Evolutionary conservation across 2,797 vertebrate genomes (phyloP), one percentile per base, ranked within the genome.

Genomic region (Huso huso): DNA sequence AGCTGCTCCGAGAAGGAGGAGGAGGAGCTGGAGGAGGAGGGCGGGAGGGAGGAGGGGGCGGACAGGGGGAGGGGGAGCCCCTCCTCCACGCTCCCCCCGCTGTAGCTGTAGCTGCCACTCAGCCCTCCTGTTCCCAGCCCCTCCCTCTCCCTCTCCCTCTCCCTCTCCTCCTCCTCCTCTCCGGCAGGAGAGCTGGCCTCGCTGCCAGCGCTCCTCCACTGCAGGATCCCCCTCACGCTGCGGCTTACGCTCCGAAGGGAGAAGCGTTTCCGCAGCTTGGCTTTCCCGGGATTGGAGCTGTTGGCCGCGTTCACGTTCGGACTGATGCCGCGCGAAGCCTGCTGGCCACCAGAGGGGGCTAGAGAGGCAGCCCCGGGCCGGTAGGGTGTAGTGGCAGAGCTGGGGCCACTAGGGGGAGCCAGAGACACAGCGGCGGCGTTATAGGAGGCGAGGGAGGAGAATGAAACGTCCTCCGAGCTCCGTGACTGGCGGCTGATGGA

Each of bases 261-360:
- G 68, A 96, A 96, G 7, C 94, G 90, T 70, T 96, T 96, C 82
- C 93, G 94, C 70, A 95, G 87, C 72, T 93, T 94, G 77, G 87
- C 91, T 75, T 94, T 95, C 51, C 88, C 82, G 70, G 80, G 79
- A 69, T 51, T 71, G 23, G 51, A 71, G 64, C 55, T 70, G 74
- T 3, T 72, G 60, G 7, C 61, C 49, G 23, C 23, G 15, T 1
- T 6, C 80, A 70, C 8, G 74, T 74, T 18, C 74, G 62, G 69
- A 37, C 23, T 37, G 23, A 37, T 75, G 83, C 4, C 79, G 80
- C 75, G 83, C 89, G 61, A 81, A 71, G 6, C 51, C 86, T 2
- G 85, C 85, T 68, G 84, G 86, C 0, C 80, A 87, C 8, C 86
- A 86, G 18, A 84, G 80, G 48, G 81, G 81, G 66, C 75, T 64